Conservation (phyloP, 92 coral and sea anemone species). For the Phenganax marumi region DNA sequence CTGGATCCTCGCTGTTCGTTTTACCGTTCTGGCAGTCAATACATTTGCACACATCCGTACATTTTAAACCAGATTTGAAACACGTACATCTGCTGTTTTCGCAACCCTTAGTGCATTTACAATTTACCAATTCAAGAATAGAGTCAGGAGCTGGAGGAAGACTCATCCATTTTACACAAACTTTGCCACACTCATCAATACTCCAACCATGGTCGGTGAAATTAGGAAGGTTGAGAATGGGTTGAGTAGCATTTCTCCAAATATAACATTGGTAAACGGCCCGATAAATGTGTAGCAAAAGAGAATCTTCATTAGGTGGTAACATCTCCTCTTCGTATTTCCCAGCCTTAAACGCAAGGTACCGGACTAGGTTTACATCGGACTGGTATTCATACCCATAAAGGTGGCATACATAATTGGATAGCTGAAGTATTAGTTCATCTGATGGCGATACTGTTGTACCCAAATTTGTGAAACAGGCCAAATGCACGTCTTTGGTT, state of each 20-base stretch:
- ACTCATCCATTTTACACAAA: background rate
- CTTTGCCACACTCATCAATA: background rate
- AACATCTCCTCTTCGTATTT: background rate
- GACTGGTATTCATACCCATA: too few species aligned
- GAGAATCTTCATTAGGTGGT: background rate
- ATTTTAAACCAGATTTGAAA: background rate
- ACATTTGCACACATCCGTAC: conserved; percentile 6
- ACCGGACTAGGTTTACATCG: background rate
- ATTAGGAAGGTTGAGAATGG: background rate
- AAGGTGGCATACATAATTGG: background rate
- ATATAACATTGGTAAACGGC: background rate
- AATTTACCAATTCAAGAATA: too few species aligned
- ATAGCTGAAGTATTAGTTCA: background rate
- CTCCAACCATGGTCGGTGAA: background rate
- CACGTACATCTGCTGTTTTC: background rate
- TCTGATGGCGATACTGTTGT: background rate
- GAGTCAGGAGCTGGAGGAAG: background rate
- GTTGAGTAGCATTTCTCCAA: background rate
- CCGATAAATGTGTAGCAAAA: background rate
- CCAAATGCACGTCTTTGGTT: background rate
- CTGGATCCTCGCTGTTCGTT: too few species aligned
- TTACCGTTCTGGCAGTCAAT: background rate
- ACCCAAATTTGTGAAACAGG: background rate
- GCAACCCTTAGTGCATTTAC: too few species aligned
- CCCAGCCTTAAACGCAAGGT: background rate